phyloP scores from a whole-genome alignment of 1,140 invertebrate genomes.

The Drosophila rufa region DNA sequence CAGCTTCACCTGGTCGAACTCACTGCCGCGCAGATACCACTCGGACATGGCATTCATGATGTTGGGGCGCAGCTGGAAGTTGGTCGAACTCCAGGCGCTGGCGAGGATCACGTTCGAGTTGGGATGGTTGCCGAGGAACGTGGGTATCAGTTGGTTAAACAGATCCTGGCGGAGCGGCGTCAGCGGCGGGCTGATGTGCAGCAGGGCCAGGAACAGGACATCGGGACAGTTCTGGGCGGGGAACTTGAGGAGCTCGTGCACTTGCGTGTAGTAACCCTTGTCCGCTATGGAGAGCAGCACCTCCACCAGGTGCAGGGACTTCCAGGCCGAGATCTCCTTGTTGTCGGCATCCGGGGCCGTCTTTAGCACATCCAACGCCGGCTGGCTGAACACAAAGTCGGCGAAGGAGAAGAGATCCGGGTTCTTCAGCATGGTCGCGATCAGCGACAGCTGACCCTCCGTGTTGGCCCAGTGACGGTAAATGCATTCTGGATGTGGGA shows the following conservation, averaged over 20 bases:
- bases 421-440: constrained; percentile 94
- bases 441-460: constrained; percentile 95
- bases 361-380: constrained; percentile 95
- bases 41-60: constrained; percentile 99
- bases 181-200: constrained; percentile 93
- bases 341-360: constrained; percentile 96
- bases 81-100: constrained; percentile 95
- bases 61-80: constrained; percentile 91
- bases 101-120: constrained; percentile 97
- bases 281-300: constrained; percentile 94
- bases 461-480: constrained; percentile 96
- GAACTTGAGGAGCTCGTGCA: constrained; percentile 96
- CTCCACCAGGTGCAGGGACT: constrained; percentile 96
- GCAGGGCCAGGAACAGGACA: constrained; percentile 93
- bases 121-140: constrained; percentile 97
- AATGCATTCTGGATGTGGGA: constrained; percentile 93
- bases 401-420: constrained; percentile 97
- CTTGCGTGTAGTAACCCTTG: constrained; percentile 91
- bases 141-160: constrained; percentile 93
- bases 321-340: constrained; percentile 96
- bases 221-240: constrained; percentile 97
- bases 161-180: constrained; percentile 93
- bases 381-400: constrained; percentile 94
- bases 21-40: constrained; percentile 94
- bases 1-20: constrained; percentile 96